Conservation (phyloP, 23 tunicate species). For the Trididemnum miniatum region DNA sequence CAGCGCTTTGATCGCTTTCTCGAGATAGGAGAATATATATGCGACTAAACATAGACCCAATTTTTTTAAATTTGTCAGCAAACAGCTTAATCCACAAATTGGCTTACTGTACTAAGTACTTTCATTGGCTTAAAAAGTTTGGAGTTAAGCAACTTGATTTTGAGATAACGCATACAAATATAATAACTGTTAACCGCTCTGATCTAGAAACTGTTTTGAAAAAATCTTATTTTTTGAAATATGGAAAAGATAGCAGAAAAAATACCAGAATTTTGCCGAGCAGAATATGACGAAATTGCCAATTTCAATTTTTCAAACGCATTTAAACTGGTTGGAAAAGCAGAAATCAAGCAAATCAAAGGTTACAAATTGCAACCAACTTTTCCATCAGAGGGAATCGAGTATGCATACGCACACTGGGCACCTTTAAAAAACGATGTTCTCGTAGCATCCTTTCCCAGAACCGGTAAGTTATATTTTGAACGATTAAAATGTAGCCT, state of each 20-base stretch:
- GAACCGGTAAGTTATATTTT: slow-evolving; percentile 49
- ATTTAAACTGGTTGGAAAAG: neutral
- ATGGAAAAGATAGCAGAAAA: slow-evolving; percentile 42
- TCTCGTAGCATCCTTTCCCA: slow-evolving; percentile 59
- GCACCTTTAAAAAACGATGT: slow-evolving; percentile 53
- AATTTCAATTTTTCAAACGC: slow-evolving; percentile 37
- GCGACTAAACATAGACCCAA: too few species aligned
- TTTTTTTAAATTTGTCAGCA: too few species aligned
- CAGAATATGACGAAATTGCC: slow-evolving; percentile 34
- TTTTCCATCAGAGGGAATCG: slow-evolving; percentile 47
- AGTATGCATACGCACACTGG: slow-evolving; percentile 66
- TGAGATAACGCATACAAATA: too few species aligned
- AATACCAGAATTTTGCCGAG: slow-evolving; percentile 31
- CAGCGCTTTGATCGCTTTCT: too few species aligned
- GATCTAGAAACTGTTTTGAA: neutral
- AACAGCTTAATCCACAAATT: too few species aligned
- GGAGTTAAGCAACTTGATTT: too few species aligned
- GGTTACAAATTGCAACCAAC: slow-evolving; percentile 62
- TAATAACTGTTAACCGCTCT: neutral
- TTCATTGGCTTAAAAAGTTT: too few species aligned
- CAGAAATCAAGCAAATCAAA: slow-evolving; percentile 23
- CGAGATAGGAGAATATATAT: too few species aligned
- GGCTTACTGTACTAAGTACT: too few species aligned
- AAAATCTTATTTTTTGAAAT: neutral
- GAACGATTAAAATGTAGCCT: too few species aligned